phyloP scores from a whole-genome alignment of 2,888 invertebrate genomes.

The Sarcophaga rosellei region DNA sequence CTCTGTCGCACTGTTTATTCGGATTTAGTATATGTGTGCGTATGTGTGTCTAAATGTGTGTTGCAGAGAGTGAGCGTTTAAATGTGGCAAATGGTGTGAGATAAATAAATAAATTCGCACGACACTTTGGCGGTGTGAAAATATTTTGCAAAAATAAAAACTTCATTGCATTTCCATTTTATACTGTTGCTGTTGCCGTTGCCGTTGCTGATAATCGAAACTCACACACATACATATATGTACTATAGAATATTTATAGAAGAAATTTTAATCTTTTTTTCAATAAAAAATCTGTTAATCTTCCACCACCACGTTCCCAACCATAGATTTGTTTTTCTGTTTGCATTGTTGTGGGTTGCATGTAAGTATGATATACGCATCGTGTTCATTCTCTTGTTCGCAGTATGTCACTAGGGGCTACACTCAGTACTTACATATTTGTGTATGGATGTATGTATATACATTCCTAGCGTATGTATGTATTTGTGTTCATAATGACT shows the following conservation, averaged over 20 bases:
- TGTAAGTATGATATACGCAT: background rate
- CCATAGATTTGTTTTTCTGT: constrained; percentile 8
- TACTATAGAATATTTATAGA: too few species aligned
- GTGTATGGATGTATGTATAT: background rate
- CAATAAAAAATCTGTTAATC: constrained; percentile 64
- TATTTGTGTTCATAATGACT: constrained; percentile 24
- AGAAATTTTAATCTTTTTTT: constrained; percentile 37
- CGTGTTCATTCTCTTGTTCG: constrained; percentile 13
- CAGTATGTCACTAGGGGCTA: background rate
- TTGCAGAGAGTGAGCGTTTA: constrained; percentile 8
- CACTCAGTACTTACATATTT: background rate
- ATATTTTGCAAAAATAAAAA: constrained; percentile 26
- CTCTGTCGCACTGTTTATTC: background rate
- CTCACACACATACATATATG: background rate
- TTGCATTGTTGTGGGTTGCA: background rate
- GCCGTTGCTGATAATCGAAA: constrained; percentile 12
- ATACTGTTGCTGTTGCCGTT: constrained; percentile 40
- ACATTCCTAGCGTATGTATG: background rate
- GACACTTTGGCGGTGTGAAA: constrained; percentile 56
- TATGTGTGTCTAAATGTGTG: background rate
- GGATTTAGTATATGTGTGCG: background rate
- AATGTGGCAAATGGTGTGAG: constrained; percentile 37
- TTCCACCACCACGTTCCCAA: constrained; percentile 33
- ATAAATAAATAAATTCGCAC: constrained; percentile 61
- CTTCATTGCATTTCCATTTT: background rate